Percentiles rank a stretch among this genome's conserved stretches.
Conservation (phyloP, 2,113 vertebrate genomes). For the Hymenochirus boettgeri region DNA sequence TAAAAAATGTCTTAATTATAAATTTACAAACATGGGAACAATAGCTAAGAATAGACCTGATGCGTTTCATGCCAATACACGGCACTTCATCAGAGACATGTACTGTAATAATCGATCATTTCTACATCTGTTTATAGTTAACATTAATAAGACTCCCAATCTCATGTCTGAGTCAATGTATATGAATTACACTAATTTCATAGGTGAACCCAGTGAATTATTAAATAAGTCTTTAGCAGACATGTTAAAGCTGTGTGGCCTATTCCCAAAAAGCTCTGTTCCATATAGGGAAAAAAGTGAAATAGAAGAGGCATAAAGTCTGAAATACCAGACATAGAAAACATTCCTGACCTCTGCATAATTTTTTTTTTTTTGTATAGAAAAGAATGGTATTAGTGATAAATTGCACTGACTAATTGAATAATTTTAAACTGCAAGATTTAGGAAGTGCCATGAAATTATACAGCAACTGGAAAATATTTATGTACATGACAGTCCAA, state of each 20-base stretch:
- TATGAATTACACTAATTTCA: constrained; percentile 52
- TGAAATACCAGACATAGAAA: constrained; percentile 61
- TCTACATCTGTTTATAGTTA: constrained; percentile 13
- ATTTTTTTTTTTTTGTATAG: too few species aligned
- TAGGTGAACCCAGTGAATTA: constrained; percentile 58
- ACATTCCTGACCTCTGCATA: constrained; percentile 54
- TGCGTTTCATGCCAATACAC: too few species aligned
- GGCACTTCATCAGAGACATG: too few species aligned
- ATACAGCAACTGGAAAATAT: too few species aligned
- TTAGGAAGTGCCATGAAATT: too few species aligned
- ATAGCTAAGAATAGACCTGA: too few species aligned
- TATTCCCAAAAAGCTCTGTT: constrained; percentile 54
- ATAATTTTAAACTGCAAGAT: too few species aligned
- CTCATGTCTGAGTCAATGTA: constrained; percentile 1
- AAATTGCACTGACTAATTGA: too few species aligned
- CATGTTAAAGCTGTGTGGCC: constrained; percentile 43
- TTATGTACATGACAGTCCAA: too few species aligned
- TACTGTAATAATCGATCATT: neutral
- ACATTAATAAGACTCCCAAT: neutral
- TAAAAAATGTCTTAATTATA: too few species aligned
- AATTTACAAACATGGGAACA: too few species aligned
- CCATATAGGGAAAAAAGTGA: constrained; percentile 55
- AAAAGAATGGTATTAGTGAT: too few species aligned
- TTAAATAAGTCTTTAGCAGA: constrained; percentile 61
- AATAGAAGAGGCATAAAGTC: constrained; percentile 36